Base-by-base conservation (phyloP, 2,113 vertebrate species). In the Holacanthus passer region DNA sequence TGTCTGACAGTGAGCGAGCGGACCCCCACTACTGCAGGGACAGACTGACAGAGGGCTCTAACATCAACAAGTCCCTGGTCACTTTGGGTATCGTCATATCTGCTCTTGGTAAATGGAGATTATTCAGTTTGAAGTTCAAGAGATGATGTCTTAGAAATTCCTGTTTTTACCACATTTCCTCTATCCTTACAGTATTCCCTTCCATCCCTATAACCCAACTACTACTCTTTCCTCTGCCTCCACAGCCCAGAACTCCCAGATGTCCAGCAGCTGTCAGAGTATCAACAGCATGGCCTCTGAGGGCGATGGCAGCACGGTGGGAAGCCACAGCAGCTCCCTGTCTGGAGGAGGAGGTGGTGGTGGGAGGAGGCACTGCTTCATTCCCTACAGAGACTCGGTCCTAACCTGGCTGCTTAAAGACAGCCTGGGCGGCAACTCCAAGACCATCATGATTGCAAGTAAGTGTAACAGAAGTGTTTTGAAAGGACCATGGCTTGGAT, bases 371-470 rank as follows among this genome's bases (percentile, higher is more conserved):
- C 96, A 94, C 1, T 97, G 96, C 81, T 99, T 97, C 86, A 96
- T 99, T 83, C 98, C 98, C 0, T 99, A 99, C 91, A 95, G 98
- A 19, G 98, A 99, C 91, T 99, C 98, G 0, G 95, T 99, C 86
- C 95, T 99, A 76, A 99, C 98, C 67, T 99, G 98, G 98, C 96
- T 99, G 43, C 94, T 99, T 59, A 99, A 98, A 91, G 98, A 99
- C 92, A 99, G 98, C 75, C 94, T 99, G 32, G 98, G 98, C 0
- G 98, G 98, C 74, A 99, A 99, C 93, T 99, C 98, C 47, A 98
- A 96, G 90, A 99, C 98, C 84, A 97, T 99, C 79, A 99, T 99
- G 98, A 96, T 99, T 66, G 98, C 98, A 87, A 99, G 98, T 99
- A 90, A 95, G 98, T 94, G 72, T 17, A 29, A 3, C 9, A 73